phyloP scores from a whole-genome alignment of 2,113 vertebrate species.

The Eclectus roratus region DNA sequence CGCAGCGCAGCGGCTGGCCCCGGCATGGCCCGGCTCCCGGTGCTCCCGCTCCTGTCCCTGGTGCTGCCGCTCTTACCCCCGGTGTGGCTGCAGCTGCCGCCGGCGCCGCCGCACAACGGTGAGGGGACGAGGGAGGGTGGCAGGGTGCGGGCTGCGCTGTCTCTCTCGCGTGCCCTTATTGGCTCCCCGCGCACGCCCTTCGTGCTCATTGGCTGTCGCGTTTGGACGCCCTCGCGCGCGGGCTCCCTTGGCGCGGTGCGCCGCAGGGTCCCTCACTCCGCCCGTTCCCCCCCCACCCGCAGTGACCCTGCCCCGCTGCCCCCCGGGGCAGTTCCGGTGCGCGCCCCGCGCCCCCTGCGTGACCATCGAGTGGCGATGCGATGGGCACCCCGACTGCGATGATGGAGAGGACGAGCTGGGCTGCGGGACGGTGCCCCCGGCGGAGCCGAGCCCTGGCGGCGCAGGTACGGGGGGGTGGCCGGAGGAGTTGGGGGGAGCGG shows the following conservation, averaged over 20 bases:
- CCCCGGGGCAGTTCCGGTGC: neutral
- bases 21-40: neutral
- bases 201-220: neutral
- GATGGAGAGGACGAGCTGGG: neutral
- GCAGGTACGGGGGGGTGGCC: neutral
- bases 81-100: too few species aligned
- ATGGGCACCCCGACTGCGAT: slow-evolving; percentile 38
- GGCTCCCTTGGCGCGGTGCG: accelerated
- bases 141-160: too few species aligned
- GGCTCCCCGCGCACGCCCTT: neutral
- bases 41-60: too few species aligned
- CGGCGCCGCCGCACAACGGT: neutral
- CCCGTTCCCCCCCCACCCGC: accelerated
- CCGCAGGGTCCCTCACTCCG: accelerated
- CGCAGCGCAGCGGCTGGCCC: neutral
- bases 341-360: neutral
- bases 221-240: neutral
- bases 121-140: neutral
- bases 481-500: neutral
- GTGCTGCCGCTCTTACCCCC: too few species aligned
- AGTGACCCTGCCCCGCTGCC: neutral
- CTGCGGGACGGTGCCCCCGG: neutral
- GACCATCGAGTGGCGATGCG: neutral
- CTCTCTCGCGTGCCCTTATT: neutral
- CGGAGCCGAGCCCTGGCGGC: neutral